A percentile compares a stretch with the other conserved stretches of the same genome.
phyloP scores from a whole-genome alignment of 2,888 invertebrate species.

The Drosophila ustulata region DNA sequence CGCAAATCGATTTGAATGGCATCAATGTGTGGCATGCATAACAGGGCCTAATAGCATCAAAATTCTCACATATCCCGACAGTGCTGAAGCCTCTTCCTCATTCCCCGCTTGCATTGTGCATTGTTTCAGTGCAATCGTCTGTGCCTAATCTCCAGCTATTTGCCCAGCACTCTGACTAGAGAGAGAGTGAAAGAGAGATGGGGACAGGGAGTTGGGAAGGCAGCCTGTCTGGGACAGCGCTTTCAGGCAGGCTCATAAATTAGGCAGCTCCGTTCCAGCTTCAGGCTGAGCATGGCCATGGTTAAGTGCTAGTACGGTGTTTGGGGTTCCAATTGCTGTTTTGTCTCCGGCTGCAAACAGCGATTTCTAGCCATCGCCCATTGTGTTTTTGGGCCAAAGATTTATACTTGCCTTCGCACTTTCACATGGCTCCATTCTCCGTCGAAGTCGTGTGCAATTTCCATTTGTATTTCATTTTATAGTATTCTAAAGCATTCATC shows the following conservation, averaged over 20 bases:
- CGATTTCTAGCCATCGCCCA: slow-evolving; percentile 23
- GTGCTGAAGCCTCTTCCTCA: neutral
- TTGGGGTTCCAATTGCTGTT: slow-evolving; percentile 39
- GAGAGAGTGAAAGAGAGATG: neutral
- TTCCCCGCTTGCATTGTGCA: slow-evolving; percentile 42
- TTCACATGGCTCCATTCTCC: slow-evolving; percentile 45
- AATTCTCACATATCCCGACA: slow-evolving; percentile 24
- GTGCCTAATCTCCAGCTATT: slow-evolving; percentile 75
- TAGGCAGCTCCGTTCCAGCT: slow-evolving; percentile 47
- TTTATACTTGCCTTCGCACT: slow-evolving; percentile 66
- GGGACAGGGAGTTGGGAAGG: neutral
- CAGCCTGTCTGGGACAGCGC: slow-evolving; percentile 38
- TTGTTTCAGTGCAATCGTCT: slow-evolving; percentile 79
- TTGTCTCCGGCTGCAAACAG: slow-evolving; percentile 33
- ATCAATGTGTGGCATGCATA: slow-evolving; percentile 50
- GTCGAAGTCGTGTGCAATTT: slow-evolving; percentile 40
- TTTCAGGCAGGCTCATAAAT: slow-evolving; percentile 70
- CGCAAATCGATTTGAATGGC: slow-evolving; percentile 50
- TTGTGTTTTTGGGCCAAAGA: slow-evolving; percentile 53
- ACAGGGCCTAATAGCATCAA: slow-evolving; percentile 38
- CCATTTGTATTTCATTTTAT: slow-evolving; percentile 54
- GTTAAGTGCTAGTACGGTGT: slow-evolving; percentile 65
- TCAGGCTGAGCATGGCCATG: slow-evolving; percentile 35
- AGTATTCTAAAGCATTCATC: slow-evolving; percentile 10
- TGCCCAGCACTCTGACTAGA: slow-evolving; percentile 33